Percentiles rank a stretch among this genome's conserved stretches.
phyloP scores from a whole-genome alignment of 2,888 invertebrate species.

The Nasonovia ribisnigri region DNA sequence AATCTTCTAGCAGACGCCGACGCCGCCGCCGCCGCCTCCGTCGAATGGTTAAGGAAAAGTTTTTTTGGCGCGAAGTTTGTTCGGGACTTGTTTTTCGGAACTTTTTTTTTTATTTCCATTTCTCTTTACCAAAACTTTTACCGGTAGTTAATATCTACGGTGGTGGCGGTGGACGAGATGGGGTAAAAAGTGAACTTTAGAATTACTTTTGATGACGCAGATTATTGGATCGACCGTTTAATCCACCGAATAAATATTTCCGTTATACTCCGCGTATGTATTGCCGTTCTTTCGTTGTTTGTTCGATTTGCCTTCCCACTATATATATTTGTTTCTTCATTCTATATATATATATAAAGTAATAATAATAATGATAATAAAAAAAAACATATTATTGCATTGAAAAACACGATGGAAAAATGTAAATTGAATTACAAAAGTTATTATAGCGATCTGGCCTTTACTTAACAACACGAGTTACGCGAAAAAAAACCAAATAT shows the following conservation, averaged over 20 bases:
- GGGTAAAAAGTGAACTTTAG: slow-evolving; percentile 45
- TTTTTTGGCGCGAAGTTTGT: slow-evolving; percentile 59
- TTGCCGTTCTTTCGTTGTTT: neutral
- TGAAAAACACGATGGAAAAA: slow-evolving; percentile 17
- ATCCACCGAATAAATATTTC: slow-evolving; percentile 59
- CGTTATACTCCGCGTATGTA: slow-evolving; percentile 11
- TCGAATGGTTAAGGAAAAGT: slow-evolving; percentile 48
- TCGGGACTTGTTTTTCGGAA: slow-evolving; percentile 56
- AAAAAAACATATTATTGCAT: neutral
- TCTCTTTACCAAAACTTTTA: slow-evolving; percentile 47
- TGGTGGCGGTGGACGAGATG: neutral
- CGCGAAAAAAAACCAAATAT: slow-evolving; percentile 24
- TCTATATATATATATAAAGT: neutral
- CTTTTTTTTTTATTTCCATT: slow-evolving; percentile 36
- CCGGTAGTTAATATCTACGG: slow-evolving; percentile 53
- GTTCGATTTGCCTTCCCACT: neutral
- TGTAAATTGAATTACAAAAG: slow-evolving; percentile 46
- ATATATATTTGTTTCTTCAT: neutral
- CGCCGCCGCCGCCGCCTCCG: slow-evolving; percentile 35
- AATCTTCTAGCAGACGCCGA: slow-evolving; percentile 55
- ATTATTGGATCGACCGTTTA: slow-evolving; percentile 62
- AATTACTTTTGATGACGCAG: slow-evolving; percentile 62
- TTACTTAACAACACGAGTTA: slow-evolving; percentile 20
- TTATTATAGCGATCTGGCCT: slow-evolving; percentile 22
- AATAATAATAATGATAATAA: neutral